phyloP scores from a whole-genome alignment of 2,888 invertebrate genomes.

The Oxyscelio sp. region DNA sequence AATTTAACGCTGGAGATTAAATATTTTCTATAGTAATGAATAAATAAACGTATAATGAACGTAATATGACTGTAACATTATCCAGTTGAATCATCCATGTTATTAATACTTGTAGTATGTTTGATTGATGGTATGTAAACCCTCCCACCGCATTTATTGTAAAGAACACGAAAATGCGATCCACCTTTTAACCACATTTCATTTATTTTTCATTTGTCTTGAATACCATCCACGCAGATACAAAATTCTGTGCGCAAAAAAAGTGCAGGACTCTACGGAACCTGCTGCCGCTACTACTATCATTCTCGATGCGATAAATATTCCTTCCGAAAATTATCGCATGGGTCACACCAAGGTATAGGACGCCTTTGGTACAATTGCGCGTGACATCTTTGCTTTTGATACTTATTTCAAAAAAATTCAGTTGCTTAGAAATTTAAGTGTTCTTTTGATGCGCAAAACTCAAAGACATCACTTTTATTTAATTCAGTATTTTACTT shows the following conservation, averaged over 20 bases:
- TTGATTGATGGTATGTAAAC: slow-evolving; percentile 2
- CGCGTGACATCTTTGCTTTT: slow-evolving; percentile 42
- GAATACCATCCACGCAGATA: slow-evolving; percentile 93
- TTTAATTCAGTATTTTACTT: too few relatives aligned
- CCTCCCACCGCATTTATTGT: slow-evolving; percentile 35
- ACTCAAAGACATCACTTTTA: too few relatives aligned
- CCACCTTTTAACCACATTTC: slow-evolving; percentile 72
- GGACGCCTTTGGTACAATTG: slow-evolving; percentile 74
- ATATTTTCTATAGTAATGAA: too few relatives aligned
- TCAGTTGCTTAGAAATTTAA: slow-evolving; percentile 1
- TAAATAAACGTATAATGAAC: too few relatives aligned
- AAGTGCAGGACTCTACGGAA: slow-evolving; percentile 92
- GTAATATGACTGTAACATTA: not conserved
- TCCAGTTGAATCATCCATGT: not conserved
- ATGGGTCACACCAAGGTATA: slow-evolving; percentile 98
- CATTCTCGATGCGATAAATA: slow-evolving; percentile 94
- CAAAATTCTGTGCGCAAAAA: slow-evolving; percentile 99
- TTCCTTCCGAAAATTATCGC: slow-evolving; percentile 98
- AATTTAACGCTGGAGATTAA: too few relatives aligned
- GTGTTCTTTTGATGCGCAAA: not conserved
- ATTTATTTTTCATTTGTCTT: slow-evolving; percentile 77
- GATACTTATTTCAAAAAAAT: slow-evolving; percentile 13
- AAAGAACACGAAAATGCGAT: slow-evolving; percentile 62
- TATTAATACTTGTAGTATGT: slow-evolving; percentile 26
- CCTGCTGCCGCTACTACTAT: slow-evolving; percentile 94